phyloP scores from a whole-genome alignment of 2,113 vertebrate genomes.

The Columbina picui region DNA sequence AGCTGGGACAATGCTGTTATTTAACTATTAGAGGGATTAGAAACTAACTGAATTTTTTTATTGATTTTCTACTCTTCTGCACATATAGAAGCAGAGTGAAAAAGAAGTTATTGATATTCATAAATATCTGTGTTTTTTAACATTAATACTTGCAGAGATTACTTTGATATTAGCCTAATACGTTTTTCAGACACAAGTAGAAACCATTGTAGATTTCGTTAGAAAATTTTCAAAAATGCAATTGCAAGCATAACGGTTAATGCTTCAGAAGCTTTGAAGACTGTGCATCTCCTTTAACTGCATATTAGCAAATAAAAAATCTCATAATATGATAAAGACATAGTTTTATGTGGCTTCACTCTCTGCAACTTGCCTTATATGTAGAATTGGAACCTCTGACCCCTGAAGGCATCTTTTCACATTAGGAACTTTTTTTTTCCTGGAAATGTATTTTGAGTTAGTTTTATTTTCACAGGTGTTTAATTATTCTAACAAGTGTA shows the following conservation, averaged over 20 bases:
- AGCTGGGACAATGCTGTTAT: not conserved
- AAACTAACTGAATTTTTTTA: not conserved
- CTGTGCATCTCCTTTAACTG: not conserved
- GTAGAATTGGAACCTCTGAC: not conserved
- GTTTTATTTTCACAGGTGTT: not conserved
- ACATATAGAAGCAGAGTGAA: not conserved
- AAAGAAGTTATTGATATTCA: not conserved
- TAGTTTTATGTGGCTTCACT: not conserved
- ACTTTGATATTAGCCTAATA: not conserved
- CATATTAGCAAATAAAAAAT: not conserved
- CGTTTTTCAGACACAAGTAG: not conserved
- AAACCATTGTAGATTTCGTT: not conserved
- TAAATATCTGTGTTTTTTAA: not conserved
- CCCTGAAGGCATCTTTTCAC: not conserved
- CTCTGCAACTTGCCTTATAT: not conserved
- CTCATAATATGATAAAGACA: not conserved
- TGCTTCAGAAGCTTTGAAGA: not conserved
- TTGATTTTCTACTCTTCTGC: conserved; percentile 8
- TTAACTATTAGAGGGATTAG: conserved; percentile 1
- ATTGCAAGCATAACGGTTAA: not conserved
- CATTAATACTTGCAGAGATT: not conserved
- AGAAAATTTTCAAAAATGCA: not conserved
- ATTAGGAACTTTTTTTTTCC: not conserved
- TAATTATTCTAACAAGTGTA: not conserved
- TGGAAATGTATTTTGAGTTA: not conserved